phyloP scores from a whole-genome alignment of 1,140 invertebrate genomes.

The Stenopsyche tienmushanensis region DNA sequence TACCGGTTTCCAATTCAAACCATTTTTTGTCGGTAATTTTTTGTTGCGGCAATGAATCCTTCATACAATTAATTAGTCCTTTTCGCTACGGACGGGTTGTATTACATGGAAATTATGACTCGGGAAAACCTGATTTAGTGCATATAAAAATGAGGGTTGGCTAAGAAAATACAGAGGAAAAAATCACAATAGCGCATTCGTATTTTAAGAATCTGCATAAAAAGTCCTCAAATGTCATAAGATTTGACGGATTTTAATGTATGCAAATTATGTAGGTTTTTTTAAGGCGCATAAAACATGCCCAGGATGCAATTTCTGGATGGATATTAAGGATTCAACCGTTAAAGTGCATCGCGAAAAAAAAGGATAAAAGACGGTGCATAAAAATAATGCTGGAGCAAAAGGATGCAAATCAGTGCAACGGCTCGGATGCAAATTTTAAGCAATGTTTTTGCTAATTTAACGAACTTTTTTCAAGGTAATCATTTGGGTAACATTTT shows the following conservation, averaged over 20 bases:
- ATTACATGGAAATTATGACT: constrained; percentile 37
- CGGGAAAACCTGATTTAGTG: not conserved
- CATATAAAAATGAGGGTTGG: not conserved
- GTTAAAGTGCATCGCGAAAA: constrained; percentile 5
- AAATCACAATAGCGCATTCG: no score
- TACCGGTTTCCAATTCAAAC: constrained; percentile 29
- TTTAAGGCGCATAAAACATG: no score
- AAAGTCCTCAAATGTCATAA: no score
- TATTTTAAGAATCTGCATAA: no score
- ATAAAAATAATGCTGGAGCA: constrained; percentile 1
- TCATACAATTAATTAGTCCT: constrained; percentile 38
- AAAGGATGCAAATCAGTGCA: constrained; percentile 22
- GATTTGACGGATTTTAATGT: no score
- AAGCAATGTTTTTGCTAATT: not conserved
- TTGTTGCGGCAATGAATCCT: constrained; percentile 32
- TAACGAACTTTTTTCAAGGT: constrained; percentile 16
- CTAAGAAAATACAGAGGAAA: no score
- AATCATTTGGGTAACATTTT: no score
- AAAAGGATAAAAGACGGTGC: constrained; percentile 5
- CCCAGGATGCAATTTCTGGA: no score
- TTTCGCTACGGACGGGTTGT: constrained; percentile 27
- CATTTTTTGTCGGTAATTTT: constrained; percentile 2
- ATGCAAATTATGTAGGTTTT: no score
- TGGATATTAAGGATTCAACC: constrained; percentile 4
- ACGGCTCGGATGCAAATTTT: constrained; percentile 8